These are phyloP conservation scores for Hippocampus zosterae DNA, from an alignment of 2,113 vertebrate species.

Conservation along the genomic window DNA sequence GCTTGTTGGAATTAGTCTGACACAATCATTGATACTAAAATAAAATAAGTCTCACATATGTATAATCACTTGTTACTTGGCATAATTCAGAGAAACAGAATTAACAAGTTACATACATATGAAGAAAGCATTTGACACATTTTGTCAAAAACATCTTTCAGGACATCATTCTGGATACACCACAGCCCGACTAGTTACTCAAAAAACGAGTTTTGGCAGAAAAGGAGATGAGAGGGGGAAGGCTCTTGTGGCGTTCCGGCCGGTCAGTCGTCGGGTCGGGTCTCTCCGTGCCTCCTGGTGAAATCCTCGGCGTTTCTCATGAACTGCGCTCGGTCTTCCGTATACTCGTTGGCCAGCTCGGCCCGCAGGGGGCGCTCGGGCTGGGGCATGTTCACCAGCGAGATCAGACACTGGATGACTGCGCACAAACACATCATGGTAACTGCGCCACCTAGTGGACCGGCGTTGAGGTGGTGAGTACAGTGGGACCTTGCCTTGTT, in stretches of 20 bases:
- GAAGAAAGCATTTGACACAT: background rate
- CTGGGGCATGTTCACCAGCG: slow-evolving; percentile 91
- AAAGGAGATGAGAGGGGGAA: slow-evolving; percentile 7
- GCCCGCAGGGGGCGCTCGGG: slow-evolving; percentile 93
- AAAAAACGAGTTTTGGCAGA: background rate
- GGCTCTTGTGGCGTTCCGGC: slow-evolving; percentile 1
- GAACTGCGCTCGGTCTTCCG: slow-evolving; percentile 96
- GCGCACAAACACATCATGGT: background rate
- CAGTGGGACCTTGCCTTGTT: too few relatives aligned
- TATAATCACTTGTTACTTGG: background rate
- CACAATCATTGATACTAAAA: too few relatives aligned
- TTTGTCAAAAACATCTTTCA: background rate
- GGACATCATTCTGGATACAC: background rate
- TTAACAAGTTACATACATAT: background rate
- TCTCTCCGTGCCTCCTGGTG: slow-evolving; percentile 98
- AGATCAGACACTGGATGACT: slow-evolving; percentile 93
- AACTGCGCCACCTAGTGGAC: background rate
- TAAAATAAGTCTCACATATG: background rate
- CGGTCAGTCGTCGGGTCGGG: slow-evolving; percentile 92
- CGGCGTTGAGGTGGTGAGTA: background rate
- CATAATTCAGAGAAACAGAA: background rate
- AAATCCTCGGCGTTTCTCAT: slow-evolving; percentile 98
- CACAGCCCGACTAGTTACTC: background rate
- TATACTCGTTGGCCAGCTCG: slow-evolving; percentile 98
- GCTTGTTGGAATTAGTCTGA: background rate